These are phyloP conservation scores for Pammene aurita DNA, from an alignment of 2,888 invertebrate genomes.

Conservation along the genomic window DNA sequence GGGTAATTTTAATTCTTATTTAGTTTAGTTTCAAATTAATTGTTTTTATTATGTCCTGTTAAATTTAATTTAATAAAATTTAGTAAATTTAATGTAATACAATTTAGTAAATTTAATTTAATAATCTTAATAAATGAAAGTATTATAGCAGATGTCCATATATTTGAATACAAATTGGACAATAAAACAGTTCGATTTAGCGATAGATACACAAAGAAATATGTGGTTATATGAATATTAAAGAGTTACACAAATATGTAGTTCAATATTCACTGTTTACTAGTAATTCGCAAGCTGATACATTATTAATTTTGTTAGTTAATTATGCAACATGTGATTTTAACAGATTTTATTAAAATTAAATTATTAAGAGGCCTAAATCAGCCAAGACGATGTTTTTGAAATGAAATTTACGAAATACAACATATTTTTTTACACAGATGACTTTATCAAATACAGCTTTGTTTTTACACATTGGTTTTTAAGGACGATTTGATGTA, in stretches of 20 bases:
- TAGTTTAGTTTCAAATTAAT: too few species aligned
- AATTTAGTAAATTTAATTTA: too few species aligned
- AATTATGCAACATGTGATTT: slow-evolving; percentile 4
- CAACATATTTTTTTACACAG: too few species aligned
- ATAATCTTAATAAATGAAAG: background rate
- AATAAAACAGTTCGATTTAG: slow-evolving; percentile 27
- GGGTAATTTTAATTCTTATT: too few species aligned
- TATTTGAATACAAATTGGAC: background rate
- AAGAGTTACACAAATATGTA: slow-evolving; percentile 12
- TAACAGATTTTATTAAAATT: background rate
- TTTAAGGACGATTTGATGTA: too few species aligned
- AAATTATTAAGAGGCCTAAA: background rate
- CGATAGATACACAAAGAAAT: slow-evolving; percentile 10
- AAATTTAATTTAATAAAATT: too few species aligned
- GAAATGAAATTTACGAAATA: too few species aligned
- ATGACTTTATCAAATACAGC: too few species aligned
- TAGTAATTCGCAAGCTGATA: slow-evolving; percentile 13
- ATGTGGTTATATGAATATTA: slow-evolving; percentile 17
- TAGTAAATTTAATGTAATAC: too few species aligned
- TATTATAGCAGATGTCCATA: slow-evolving; percentile 17
- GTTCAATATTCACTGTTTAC: slow-evolving; percentile 8
- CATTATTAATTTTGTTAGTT: background rate
- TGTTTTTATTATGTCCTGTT: too few species aligned
- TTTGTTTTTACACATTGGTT: too few species aligned
- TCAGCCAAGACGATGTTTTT: too few species aligned